Evolutionary conservation across 2,113 vertebrate genomes (phyloP), one percentile per base, ranked within the genome.

Genomic region (Hippolais icterina): DNA sequence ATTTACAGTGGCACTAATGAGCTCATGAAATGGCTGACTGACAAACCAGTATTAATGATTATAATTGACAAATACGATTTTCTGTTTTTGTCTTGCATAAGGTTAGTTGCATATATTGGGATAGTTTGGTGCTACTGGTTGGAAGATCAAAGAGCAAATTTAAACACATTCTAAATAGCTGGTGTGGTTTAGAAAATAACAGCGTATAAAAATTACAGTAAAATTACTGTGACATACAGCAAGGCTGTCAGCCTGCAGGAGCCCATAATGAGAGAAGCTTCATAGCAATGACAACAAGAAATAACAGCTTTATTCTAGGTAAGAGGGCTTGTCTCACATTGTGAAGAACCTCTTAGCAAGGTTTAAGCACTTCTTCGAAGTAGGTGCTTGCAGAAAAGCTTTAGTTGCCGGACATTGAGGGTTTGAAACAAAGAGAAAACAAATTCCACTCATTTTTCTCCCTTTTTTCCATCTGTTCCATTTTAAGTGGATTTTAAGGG

Each of bases 381-480:
- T 5, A 33, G 24, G 3, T 2, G 0, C 24, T 59, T 50, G 15
- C 16, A 69, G 41, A 70, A 72, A 41, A 74, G 23, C 27, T 44
- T 44, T 49, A 25, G 28, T 39, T 92, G 29, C 25, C 9, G 17
- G 37, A 27, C 2, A 2, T 25, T n/a, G 11, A 10, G 4, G 0
- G 39, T 53, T 46, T 42, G 27, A 94, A 94, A 42, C 9, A 63
- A 57, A 33, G 24, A 12, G 11, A 28, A 56, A 47, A 12, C 5
- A 39, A 31, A 23, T 53, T 33, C 46, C 10, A 16, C 6, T 37
- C 2, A 1, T 23, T 37, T 57, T 41, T 52, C 63, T 7, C 10
- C 18, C 2, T 1, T 6, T n/a, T 50, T 50, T 35, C 17, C 1
- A 13, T 5, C 17, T 31, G 11, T 1, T 66, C 9, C 4, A 15